phyloP scores from a whole-genome alignment of 1,140 invertebrate species.

The Euglossa dilemma region DNA sequence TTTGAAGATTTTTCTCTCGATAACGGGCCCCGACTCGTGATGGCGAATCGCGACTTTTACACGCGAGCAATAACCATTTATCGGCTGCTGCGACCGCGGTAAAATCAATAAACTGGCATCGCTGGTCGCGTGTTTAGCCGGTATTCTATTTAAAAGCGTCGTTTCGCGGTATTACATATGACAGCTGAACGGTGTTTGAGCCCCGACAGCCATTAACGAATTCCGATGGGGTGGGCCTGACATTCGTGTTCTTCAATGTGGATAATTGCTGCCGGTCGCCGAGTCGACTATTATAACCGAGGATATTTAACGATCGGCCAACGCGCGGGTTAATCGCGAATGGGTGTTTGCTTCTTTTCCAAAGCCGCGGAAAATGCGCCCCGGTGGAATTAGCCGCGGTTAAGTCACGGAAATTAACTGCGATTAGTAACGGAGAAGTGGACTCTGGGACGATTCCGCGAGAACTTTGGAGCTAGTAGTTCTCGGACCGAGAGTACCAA shows the following conservation, averaged over 20 bases:
- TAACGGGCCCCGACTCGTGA: background rate
- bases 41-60: background rate
- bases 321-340: background rate
- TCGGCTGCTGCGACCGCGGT: background rate
- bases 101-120: slow-evolving; percentile 20
- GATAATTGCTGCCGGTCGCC: background rate
- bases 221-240: background rate
- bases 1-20: background rate
- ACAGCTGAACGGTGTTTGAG: background rate
- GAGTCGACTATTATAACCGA: background rate
- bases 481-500: slow-evolving; percentile 26
- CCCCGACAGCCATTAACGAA: background rate
- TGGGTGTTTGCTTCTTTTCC: background rate
- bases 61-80: background rate
- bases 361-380: slow-evolving; percentile 7
- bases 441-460: slow-evolving; percentile 18
- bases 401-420: slow-evolving; percentile 58
- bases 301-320: background rate
- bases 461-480: slow-evolving; percentile 35
- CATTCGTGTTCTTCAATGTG: no score
- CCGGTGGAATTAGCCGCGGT: slow-evolving; percentile 26
- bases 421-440: slow-evolving; percentile 58
- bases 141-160: slow-evolving; percentile 8
- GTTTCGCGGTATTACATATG: background rate
- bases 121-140: background rate